Base-by-base conservation (phyloP, 2,113 vertebrate species). In the Scophthalmus maximus region DNA sequence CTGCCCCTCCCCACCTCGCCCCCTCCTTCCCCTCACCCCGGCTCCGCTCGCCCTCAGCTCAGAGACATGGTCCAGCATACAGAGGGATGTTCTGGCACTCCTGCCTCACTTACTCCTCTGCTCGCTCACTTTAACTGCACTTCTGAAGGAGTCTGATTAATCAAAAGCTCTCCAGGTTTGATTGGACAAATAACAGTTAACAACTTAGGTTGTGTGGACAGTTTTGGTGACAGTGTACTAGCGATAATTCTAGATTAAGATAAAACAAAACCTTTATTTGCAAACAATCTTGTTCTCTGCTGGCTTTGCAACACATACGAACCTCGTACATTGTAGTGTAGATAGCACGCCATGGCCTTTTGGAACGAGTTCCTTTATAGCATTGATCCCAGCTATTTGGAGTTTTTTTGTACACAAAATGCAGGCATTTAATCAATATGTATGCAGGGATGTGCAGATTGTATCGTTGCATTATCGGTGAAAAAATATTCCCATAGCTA, bases 21-120 rank as follows among this genome's bases (percentile, higher is more conserved):
- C 18, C 71, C 58, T 59, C 80, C 77, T 50, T 40, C 68, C 77
- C 69, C 73, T 76, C 82, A 70, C 70, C 80, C 69, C 58, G 38
- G 71, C 80, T 52, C 75, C 38, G 50, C 60, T 74, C 59, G 77
- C 81, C 70, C 78, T 78, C 72, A 72, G 80, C 83, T 76, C 79
- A 74, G 62, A 87, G 74, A 89, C 79, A 84, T 92, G 90, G 88
- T 84, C 81, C 83, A 73, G 91, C 87, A 91, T 92, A 89, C 90
- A 82, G 78, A 92, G 60, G 69, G 68, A 84, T 66, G 62, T 47
- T 79, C 81, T 61, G 26, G n/a, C 74, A 66, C 72, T 73, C 72
- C 67, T 66, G 69, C 18, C 63, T 70, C 34, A 34, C 68, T 53
- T 30, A 23, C 75, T 58, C 44, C 76, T 58, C 58, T 30, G 26